Evolutionary conservation across 1,140 invertebrate species (phyloP).

Genomic region (Brachionus calyciflorus): DNA sequence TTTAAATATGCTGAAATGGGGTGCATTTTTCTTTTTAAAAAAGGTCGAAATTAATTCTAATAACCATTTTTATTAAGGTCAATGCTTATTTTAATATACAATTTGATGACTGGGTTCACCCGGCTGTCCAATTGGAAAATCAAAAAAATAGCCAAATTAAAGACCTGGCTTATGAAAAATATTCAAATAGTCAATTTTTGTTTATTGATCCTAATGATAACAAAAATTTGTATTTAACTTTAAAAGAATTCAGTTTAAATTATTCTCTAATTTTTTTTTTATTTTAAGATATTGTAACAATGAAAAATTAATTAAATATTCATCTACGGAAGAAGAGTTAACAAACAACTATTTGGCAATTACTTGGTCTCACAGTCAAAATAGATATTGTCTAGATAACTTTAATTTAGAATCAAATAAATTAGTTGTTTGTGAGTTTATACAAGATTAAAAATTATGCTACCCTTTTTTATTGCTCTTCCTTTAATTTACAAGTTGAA

Average conservation of each 20-base stretch:
- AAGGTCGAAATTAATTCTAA: too few relatives aligned
- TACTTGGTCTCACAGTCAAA: neutral
- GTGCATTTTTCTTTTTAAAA: too few relatives aligned
- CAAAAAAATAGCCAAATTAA: neutral
- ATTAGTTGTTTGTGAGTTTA: conserved; percentile 7
- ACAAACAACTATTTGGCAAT: conserved; percentile 13
- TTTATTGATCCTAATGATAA: neutral
- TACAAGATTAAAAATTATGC: neutral
- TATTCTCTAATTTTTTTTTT: too few relatives aligned
- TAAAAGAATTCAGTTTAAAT: too few relatives aligned
- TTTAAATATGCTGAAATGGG: too few relatives aligned
- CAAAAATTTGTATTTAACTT: conserved; percentile 16
- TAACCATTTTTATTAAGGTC: too few relatives aligned
- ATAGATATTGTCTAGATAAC: neutral
- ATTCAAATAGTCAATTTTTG: neutral
- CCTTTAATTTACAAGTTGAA: too few relatives aligned
- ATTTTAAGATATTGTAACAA: conserved; percentile 2
- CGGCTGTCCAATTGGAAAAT: neutral
- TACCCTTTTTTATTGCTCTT: too few relatives aligned
- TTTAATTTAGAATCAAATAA: neutral
- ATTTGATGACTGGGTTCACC: conserved; percentile 26
- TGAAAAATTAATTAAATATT: neutral
- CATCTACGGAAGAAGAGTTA: neutral
- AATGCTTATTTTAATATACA: conserved; percentile 30
- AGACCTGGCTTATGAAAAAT: neutral